These are phyloP conservation scores for Nilaparvata lugens DNA, from an alignment of 1,140 invertebrate genomes.

Conservation along the genomic window DNA sequence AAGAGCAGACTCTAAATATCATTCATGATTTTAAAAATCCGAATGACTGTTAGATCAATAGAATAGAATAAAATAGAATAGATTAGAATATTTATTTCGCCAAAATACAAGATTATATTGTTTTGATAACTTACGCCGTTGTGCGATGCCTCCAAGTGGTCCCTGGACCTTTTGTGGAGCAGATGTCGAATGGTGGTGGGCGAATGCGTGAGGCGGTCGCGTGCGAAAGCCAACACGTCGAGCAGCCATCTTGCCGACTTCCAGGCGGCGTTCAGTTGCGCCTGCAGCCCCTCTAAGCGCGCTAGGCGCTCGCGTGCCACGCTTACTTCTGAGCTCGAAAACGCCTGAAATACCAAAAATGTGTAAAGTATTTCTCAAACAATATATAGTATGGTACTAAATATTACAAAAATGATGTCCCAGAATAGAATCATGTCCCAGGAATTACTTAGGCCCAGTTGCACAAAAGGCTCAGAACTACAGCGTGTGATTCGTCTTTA, in stretches of 20 bases:
- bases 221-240: constrained; percentile 84
- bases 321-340: constrained; percentile 77
- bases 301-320: constrained; percentile 74
- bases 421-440: no score
- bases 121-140: constrained; percentile 25
- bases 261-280: constrained; percentile 76
- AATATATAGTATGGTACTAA: no score
- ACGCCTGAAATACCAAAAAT: constrained; percentile 47
- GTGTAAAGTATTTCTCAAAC: no score
- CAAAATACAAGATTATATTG: no score
- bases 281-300: constrained; percentile 71
- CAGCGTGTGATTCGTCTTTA: no score
- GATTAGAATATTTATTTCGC: no score
- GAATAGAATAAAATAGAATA: not conserved
- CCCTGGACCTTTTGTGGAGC: constrained; percentile 25
- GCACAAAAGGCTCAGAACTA: no score
- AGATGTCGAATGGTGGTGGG: constrained; percentile 38
- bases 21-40: no score
- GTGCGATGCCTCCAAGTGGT: constrained; percentile 19
- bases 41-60: no score
- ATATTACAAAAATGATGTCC: no score
- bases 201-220: constrained; percentile 53
- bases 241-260: constrained; percentile 89
- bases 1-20: no score
- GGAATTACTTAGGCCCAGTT: no score